Base-by-base conservation (phyloP, 2,888 invertebrate genomes). In the Nezara viridula region DNA sequence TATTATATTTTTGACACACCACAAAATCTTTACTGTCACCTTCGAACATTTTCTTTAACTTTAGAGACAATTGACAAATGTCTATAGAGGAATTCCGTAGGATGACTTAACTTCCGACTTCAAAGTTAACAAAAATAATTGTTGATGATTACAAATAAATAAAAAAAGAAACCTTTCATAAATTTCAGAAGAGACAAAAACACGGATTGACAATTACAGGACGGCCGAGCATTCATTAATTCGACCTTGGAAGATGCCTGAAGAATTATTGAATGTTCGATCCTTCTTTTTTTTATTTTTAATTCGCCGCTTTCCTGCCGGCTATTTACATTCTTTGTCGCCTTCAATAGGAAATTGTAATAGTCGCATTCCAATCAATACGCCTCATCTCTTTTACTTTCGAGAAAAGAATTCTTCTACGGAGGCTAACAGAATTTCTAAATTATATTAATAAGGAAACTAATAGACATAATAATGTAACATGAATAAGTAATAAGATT, bases 311-410 rank as follows among this genome's bases (percentile, higher is more conserved):
- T 47, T n/a, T 77, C 77, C 40, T 81, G 44, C 19, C n/a, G 44
- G 10, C 81, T 81, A 81, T 81, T 81, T 81, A 81, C 44, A 81
- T 81, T 81, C 40, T 81, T 47, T 12, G 12, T n/a, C 24, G 81
- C 37, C n/a, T 81, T 44, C 81, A 81, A 44, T 44, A 47, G 24
- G 9, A n/a, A 44, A 81, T 47, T n/a, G 32, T 73, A 73, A 73
- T 73, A 32, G 66, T 37, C 66, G 5, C 19, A 37, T 37, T n/a
- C 19, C 66, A 73, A 73, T 73, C 66, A 73, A 73, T 73, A 73
- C 32, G 7, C 7, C 27, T 9, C 21, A 73, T 37, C 19, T 73
- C 24, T 24, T n/a, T 50, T 50, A 14, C 19, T 60, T 60, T 7
- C 9, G n/a, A 55, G 55, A 55, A 55, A 27, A 60, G 12, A 60